These are phyloP conservation scores for Python bivittatus DNA, from an alignment of 2,113 vertebrate species.

Conservation along the genomic window DNA sequence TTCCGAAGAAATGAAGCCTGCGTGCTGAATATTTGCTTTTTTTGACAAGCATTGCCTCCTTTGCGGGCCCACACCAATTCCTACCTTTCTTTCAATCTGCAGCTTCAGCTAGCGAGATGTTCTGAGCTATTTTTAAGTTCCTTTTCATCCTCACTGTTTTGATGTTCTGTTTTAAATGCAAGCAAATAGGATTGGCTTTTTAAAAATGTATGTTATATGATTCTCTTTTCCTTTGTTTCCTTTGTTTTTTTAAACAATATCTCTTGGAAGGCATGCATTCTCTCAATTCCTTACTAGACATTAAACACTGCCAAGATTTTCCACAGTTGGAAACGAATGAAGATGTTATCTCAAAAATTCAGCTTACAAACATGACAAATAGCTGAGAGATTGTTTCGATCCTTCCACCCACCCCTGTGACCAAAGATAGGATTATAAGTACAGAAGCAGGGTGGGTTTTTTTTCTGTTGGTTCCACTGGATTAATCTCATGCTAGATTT, in stretches of 20 bases:
- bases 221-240: constrained; percentile 10
- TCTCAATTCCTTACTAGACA: constrained; percentile 65
- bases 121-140: constrained; percentile 42
- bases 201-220: neutral
- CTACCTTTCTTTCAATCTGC: constrained; percentile 20
- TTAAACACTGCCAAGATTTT: constrained; percentile 59
- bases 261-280: constrained; percentile 50
- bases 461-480: neutral
- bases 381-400: constrained; percentile 39
- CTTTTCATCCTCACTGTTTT: constrained; percentile 42
- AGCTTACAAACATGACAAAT: constrained; percentile 63
- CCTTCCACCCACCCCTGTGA: constrained; percentile 52
- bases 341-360: constrained; percentile 71
- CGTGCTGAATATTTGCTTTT: neutral
- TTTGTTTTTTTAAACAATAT: constrained; percentile 13
- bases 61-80: constrained; percentile 20
- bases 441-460: constrained; percentile 45
- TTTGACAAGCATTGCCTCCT: neutral
- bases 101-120: constrained; percentile 14
- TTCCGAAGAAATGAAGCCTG: neutral
- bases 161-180: constrained; percentile 50
- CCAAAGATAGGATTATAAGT: constrained; percentile 45
- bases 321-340: constrained; percentile 67
- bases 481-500: constrained; percentile 42
- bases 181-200: constrained; percentile 41